phyloP scores from a whole-genome alignment of 2,888 invertebrate species.

The Lordiphosa fenestrarum region DNA sequence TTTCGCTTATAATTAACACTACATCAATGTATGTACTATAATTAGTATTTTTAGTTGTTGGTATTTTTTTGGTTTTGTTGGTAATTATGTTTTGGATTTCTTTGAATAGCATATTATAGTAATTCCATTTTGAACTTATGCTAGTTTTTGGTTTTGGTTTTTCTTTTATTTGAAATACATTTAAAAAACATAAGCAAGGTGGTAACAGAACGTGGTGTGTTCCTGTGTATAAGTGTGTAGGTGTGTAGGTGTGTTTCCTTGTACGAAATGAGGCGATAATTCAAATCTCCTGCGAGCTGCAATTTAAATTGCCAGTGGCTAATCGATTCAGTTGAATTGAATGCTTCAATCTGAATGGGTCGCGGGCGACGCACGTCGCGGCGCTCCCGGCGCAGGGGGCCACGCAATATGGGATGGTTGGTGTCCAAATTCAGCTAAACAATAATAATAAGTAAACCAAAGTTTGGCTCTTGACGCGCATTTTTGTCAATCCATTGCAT shows the following conservation, averaged over 20 bases:
- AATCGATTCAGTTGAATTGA: conserved; percentile 54
- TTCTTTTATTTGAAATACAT: conserved; percentile 54
- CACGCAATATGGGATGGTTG: conserved; percentile 48
- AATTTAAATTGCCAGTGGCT: conserved; percentile 62
- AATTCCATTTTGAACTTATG: conserved; percentile 41
- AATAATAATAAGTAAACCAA: conserved; percentile 17
- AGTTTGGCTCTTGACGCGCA: conserved; percentile 53
- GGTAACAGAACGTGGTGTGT: conserved; percentile 44
- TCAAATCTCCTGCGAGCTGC: conserved; percentile 68
- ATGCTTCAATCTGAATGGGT: conserved; percentile 18
- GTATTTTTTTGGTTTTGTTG: conserved; percentile 43
- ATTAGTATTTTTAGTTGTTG: conserved; percentile 74
- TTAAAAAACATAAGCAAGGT: conserved; percentile 56
- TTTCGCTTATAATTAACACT: conserved; percentile 68
- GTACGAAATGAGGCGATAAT: conserved; percentile 51
- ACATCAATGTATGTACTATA: conserved; percentile 76
- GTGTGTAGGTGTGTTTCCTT: conserved; percentile 40
- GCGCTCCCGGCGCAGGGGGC: conserved; percentile 25
- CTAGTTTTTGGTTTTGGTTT: conserved; percentile 32
- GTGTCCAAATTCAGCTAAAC: conserved; percentile 38
- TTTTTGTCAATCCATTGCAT: conserved; percentile 56
- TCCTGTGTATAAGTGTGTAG: conserved; percentile 25
- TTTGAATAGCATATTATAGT: conserved; percentile 74
- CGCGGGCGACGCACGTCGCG: conserved; percentile 22
- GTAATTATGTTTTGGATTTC: conserved; percentile 76